Evolutionary conservation across 2,888 invertebrate genomes (phyloP).

Genomic region (Sesamia inferens): DNA sequence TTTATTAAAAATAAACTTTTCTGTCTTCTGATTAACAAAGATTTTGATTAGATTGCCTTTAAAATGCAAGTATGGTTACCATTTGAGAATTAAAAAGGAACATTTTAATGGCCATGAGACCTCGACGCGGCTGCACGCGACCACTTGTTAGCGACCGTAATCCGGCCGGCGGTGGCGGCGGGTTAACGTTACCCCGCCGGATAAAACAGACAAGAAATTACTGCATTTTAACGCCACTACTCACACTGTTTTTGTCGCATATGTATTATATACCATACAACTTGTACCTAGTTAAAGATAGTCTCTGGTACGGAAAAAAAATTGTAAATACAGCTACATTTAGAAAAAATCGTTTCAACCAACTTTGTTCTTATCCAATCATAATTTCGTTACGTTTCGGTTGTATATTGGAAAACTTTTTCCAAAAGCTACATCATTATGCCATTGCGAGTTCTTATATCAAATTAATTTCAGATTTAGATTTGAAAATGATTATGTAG

Average conservation of each 20-base stretch:
- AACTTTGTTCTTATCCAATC: constrained; percentile 33
- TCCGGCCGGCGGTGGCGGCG: neutral
- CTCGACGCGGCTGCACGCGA: constrained; percentile 70
- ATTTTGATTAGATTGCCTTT: constrained; percentile 25
- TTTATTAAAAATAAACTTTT: constrained; percentile 19
- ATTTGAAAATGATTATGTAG: constrained; percentile 24
- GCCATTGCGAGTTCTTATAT: constrained; percentile 23
- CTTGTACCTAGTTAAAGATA: constrained; percentile 12
- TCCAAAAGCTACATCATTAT: constrained; percentile 28
- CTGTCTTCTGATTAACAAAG: constrained; percentile 13
- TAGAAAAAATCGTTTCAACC: neutral
- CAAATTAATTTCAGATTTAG: constrained; percentile 22
- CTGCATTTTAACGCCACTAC: constrained; percentile 46
- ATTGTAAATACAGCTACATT: neutral
- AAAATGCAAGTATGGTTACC: constrained; percentile 45
- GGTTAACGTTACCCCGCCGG: constrained; percentile 34
- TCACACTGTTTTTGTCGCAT: constrained; percentile 27
- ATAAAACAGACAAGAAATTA: constrained; percentile 59
- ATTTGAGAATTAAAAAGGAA: constrained; percentile 60
- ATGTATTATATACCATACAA: neutral
- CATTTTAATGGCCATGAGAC: constrained; percentile 57
- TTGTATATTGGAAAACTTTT: constrained; percentile 41
- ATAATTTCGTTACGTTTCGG: constrained; percentile 39
- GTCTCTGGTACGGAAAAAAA: neutral
- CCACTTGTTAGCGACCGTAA: constrained; percentile 75